Evolutionary conservation across 2,113 vertebrate species (phyloP).

Genomic region (Saccopteryx bilineata): DNA sequence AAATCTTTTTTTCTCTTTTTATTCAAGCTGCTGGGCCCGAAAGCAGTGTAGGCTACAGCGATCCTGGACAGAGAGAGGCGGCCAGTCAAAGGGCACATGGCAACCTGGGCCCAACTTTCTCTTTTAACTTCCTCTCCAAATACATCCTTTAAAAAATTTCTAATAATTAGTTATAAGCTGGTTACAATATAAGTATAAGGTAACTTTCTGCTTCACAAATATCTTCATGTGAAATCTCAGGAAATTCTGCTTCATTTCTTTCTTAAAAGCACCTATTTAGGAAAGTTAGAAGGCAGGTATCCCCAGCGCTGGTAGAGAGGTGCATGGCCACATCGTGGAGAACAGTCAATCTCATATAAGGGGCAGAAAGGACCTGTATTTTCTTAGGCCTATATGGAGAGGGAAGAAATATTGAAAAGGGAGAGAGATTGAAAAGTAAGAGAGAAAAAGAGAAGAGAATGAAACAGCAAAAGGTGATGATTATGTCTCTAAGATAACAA

Average conservation of each 20-base stretch:
- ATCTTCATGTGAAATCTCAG: background rate
- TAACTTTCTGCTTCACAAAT: background rate
- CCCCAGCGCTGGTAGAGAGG: background rate
- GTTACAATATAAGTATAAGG: background rate
- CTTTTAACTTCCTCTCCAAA: background rate
- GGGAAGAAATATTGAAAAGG: background rate
- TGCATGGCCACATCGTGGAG: background rate
- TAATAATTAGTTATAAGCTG: background rate
- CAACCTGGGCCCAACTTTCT: background rate
- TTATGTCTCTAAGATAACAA: background rate
- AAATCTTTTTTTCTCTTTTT: conserved; percentile 1
- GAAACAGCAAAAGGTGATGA: background rate
- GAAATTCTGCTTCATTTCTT: background rate
- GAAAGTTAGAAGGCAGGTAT: background rate
- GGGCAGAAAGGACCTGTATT: background rate
- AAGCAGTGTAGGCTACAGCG: background rate
- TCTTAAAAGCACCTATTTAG: background rate
- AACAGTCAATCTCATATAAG: background rate
- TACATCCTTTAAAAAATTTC: background rate
- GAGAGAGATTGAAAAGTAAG: background rate
- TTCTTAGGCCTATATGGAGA: background rate
- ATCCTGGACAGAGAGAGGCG: conserved; percentile 37
- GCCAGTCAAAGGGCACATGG: background rate
- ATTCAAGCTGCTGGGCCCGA: conserved; percentile 11
- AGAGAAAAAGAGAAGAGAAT: background rate